These are phyloP conservation scores for Butorides virescens DNA, from an alignment of 2,113 vertebrate species.

Conservation along the genomic window DNA sequence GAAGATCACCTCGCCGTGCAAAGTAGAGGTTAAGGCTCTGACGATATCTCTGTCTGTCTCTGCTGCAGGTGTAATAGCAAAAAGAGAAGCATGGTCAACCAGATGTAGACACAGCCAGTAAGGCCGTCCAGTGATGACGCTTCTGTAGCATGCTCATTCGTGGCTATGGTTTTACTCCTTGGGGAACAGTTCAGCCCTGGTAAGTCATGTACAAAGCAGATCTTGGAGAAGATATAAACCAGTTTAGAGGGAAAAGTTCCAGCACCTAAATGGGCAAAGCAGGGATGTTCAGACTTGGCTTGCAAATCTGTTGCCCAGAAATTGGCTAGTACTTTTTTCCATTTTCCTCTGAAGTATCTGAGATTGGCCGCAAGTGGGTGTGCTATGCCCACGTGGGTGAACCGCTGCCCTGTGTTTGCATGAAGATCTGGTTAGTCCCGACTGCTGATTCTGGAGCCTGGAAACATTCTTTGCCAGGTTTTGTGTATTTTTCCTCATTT, in stretches of 20 bases:
- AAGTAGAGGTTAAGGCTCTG: not conserved
- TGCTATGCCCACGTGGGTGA: accelerated
- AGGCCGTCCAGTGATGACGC: accelerated
- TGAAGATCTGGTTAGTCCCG: not conserved
- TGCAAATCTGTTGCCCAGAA: not conserved
- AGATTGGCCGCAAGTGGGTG: not conserved
- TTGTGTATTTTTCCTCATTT: not conserved
- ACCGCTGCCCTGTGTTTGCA: not conserved
- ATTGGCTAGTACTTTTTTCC: not conserved
- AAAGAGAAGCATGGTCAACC: not conserved
- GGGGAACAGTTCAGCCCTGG: not conserved
- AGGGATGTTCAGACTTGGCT: not conserved
- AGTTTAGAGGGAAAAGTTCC: not conserved
- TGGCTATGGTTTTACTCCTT: not conserved
- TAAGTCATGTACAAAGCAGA: not conserved
- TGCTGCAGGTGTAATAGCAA: constrained; percentile 11
- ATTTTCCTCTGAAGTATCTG: not conserved
- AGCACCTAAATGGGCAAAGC: not conserved
- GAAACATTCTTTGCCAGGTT: not conserved
- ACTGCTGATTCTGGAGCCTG: not conserved
- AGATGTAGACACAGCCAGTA: not conserved
- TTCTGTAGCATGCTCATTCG: accelerated
- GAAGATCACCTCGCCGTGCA: not conserved
- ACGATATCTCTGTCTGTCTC: not conserved
- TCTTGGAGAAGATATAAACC: not conserved